These are phyloP conservation scores for Thymelicus acteon DNA, from an alignment of 2,888 invertebrate genomes.

Conservation along the genomic window DNA sequence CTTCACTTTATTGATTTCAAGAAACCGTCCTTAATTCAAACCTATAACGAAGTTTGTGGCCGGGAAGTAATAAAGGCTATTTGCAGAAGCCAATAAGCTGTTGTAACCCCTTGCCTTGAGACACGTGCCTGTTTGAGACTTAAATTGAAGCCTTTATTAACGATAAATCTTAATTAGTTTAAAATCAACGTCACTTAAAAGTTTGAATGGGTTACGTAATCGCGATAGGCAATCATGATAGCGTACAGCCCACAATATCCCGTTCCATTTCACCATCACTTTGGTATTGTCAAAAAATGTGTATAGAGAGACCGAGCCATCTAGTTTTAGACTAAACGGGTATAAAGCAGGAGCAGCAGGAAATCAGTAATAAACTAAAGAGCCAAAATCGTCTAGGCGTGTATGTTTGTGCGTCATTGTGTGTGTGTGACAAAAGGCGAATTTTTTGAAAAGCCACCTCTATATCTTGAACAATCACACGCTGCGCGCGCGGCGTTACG, in stretches of 20 bases:
- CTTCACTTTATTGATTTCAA: constrained; percentile 49
- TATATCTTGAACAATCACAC: constrained; percentile 80
- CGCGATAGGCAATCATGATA: too few species aligned
- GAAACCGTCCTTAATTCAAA: constrained; percentile 50
- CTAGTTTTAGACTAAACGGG: constrained; percentile 48
- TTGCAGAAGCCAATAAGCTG: constrained; percentile 72
- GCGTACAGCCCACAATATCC: background rate
- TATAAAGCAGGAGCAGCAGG: constrained; percentile 64
- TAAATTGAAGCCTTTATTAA: constrained; percentile 6
- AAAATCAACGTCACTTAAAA: constrained; percentile 2
- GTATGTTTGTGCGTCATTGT: constrained; percentile 67
- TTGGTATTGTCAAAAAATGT: background rate
- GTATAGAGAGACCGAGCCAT: constrained; percentile 18
- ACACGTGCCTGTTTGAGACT: constrained; percentile 20
- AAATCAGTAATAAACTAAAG: constrained; percentile 68
- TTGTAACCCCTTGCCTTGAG: constrained; percentile 49
- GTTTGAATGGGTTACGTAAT: background rate
- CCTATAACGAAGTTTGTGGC: constrained; percentile 55
- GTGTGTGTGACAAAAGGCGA: constrained; percentile 63
- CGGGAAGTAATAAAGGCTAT: constrained; percentile 65
- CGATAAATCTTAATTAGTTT: constrained; percentile 13
- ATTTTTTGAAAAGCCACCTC: constrained; percentile 73
- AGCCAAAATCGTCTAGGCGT: constrained; percentile 68
- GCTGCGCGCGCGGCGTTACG: constrained; percentile 77
- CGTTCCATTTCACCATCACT: background rate